Percentiles rank a stretch among this genome's conserved stretches.
These are phyloP conservation scores for Augochlora pura DNA, from an alignment of 1,140 invertebrate species.

Conservation along the genomic window DNA sequence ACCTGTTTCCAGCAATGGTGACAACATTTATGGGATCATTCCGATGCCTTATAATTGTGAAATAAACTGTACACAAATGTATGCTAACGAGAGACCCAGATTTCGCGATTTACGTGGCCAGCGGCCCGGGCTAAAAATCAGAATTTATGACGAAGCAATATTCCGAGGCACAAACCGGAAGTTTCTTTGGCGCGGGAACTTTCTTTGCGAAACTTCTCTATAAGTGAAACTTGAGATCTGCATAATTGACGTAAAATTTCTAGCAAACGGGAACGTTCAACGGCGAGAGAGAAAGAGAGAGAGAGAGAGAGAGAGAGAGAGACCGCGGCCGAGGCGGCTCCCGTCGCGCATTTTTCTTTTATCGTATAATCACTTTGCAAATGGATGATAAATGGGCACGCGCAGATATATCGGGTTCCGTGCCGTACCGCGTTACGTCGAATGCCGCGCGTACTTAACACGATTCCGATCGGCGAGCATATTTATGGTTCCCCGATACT, in stretches of 20 bases:
- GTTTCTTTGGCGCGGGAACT: constrained; percentile 47
- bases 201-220: constrained; percentile 36
- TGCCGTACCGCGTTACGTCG: not conserved
- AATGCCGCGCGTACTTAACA: not conserved
- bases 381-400: constrained; percentile 14
- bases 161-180: constrained; percentile 44
- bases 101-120: constrained; percentile 54
- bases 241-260: constrained; percentile 47
- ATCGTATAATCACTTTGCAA: not conserved
- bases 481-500: not conserved
- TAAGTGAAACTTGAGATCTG: constrained; percentile 47
- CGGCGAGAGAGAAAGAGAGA: no score
- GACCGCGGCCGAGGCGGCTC: no score
- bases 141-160: constrained; percentile 57
- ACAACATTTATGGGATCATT: not conserved
- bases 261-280: constrained; percentile 2
- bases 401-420: not conserved
- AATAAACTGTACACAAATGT: constrained; percentile 18
- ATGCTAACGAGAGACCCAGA: constrained; percentile 50
- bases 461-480: not conserved
- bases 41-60: not conserved
- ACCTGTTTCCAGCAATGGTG: no score
- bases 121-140: constrained; percentile 25
- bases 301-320: no score
- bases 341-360: not conserved